Base-by-base conservation (phyloP, 2,888 invertebrate species). In the Aplocera efformata region DNA sequence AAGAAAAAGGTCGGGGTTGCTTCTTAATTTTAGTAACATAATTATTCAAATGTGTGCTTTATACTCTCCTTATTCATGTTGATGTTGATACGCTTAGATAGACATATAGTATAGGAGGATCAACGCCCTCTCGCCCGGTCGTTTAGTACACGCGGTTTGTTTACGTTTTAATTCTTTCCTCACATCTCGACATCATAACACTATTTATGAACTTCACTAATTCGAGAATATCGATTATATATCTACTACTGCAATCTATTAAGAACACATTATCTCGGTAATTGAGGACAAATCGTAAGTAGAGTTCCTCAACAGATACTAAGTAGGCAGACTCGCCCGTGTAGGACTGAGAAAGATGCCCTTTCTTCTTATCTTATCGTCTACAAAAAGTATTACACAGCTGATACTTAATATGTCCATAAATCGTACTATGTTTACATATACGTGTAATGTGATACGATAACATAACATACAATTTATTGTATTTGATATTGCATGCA, bases 81-180 rank as follows among this genome's bases (percentile, higher is more conserved):
- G 39, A 47, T 42, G 47, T 50, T 40, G 46, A 44, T 47, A 38
- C 30, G 42, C 39, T 17, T 42, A 47, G 42, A 43, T 43, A 51
- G n/a, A n/a, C 48, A 55, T 65, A 56, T 67, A 68, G 73, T 67
- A 62, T 56, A 50, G 46, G 49, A 56, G 67, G 83, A 74, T 73
- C 79, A 84, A 77, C 58, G 84, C 57, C 78, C 84, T 71, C 65
- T 37, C 67, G 82, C 65, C 80, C 83, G 84, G 79, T 70, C 83
- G 68, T 63, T 60, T 65, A 26, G 25, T 36, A 60, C 56, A 50
- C 58, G 58, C 35, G 50, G 61, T 62, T 63, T 81, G 78, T 80
- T 79, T 76, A 79, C 70, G 58, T 70, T 66, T 67, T 51, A 69
- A 63, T 59, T 59, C 62, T 62, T 50, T 61, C 53, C 52, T 52